Evolutionary conservation across 2,113 vertebrate species (phyloP), one percentile per base, ranked within the genome.

Genomic region (Egretta garzetta): DNA sequence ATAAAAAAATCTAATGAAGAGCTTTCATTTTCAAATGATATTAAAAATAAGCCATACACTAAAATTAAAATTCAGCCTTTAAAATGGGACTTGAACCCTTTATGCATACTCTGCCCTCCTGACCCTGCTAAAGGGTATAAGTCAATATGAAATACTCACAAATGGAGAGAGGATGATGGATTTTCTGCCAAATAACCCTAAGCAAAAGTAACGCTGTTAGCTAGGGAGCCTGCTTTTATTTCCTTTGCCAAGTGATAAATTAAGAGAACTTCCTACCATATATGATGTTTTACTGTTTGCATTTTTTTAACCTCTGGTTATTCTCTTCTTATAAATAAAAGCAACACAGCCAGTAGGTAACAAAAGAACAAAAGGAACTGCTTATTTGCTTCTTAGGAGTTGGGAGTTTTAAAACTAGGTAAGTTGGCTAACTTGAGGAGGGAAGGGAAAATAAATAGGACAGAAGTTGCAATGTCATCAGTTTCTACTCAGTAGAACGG

Each of bases 111-210:
- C 43, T 93, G 85, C 84, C 91, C 94, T 83, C 60, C 73, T 93
- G 96, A 95, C 89, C 94, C 74, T 87, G 74, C 91, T 96, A 86
- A 89, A 96, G 91, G 77, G 71, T 66, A 13, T 71, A 88, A 95
- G 89, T 80, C 91, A 93, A 80, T 85, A 91, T 58, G 45, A 94
- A 93, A 93, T 89, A 91, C 77, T 93, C 64, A 91, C 80, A 96
- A 82, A 80, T 14, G 35, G 77, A 76, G 81, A 93, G 73, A 95
- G 74, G 72, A 94, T 96, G 89, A 97, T 91, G 87, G 84, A 94
- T 96, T 96, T 96, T 85, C 96, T 95, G 93, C 89, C 95, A 95
- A 96, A 96, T 80, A 93, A 96, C 93, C 88, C 76, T 68, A 80
- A 94, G 90, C 70, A 96, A 89, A 95, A 91, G 73, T 73, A 95